Percentiles rank a stretch among this genome's conserved stretches.
These are phyloP conservation scores for Mesorhabditis spiculigera DNA, from an alignment of 2,888 invertebrate genomes.

Conservation along the genomic window DNA sequence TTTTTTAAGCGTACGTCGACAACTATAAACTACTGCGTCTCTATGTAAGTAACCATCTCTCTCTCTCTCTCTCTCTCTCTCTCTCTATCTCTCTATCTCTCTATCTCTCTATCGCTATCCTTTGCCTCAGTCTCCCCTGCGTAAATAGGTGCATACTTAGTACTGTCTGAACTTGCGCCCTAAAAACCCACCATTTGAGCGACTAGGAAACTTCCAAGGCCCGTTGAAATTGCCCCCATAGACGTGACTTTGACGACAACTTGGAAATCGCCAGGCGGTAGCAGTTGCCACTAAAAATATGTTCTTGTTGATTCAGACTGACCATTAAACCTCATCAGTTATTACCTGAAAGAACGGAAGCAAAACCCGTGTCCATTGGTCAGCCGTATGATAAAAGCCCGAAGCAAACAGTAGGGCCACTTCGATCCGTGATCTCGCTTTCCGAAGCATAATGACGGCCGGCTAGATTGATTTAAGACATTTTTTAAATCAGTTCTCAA, in stretches of 20 bases:
- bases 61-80: too few species aligned
- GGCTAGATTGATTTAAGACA: too few species aligned
- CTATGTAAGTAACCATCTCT: not conserved
- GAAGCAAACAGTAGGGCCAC: constrained; percentile 21
- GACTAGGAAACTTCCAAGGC: constrained; percentile 45
- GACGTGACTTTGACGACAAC: constrained; percentile 33
- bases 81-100: too few species aligned
- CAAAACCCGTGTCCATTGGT: constrained; percentile 46
- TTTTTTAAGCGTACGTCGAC: not conserved
- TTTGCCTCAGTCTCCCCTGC: too few species aligned
- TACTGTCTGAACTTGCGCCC: too few species aligned
- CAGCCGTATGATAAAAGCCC: constrained; percentile 45
- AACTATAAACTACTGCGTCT: too few species aligned
- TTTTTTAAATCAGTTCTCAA: too few species aligned
- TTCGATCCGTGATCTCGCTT: constrained; percentile 16
- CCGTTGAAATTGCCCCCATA: constrained; percentile 32
- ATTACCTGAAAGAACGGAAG: constrained; percentile 37
- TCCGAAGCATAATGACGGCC: not conserved
- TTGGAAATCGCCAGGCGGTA: constrained; percentile 31
- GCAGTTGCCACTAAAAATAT: constrained; percentile 33
- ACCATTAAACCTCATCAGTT: too few species aligned
- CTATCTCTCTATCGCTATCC: too few species aligned
- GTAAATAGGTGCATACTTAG: too few species aligned
- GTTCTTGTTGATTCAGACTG: too few species aligned
- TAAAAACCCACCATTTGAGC: constrained; percentile 33